A percentile compares a stretch with the other conserved stretches of the same genome.
These are phyloP conservation scores for Drosophila mettleri DNA, from an alignment of 2,888 invertebrate species.

Conservation along the genomic window DNA sequence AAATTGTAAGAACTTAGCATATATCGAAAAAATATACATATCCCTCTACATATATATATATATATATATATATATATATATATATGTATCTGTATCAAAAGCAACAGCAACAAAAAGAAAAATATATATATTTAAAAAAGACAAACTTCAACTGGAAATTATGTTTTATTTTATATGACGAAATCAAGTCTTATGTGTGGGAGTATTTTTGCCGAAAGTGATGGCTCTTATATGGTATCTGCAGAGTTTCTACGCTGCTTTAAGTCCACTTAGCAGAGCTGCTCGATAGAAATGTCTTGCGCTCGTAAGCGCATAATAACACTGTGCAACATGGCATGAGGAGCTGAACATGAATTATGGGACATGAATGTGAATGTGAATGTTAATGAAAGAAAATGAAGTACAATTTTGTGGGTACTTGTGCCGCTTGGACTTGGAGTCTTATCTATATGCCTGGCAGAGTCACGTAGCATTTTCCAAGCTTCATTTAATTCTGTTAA, in stretches of 20 bases:
- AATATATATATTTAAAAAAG: slow-evolving; percentile 4
- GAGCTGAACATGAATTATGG: background rate
- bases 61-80: too few species aligned
- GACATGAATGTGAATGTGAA: too few species aligned
- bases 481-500: background rate
- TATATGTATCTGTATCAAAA: too few species aligned
- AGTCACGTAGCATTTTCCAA: background rate
- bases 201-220: background rate
- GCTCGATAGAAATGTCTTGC: background rate
- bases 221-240: too few species aligned
- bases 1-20: slow-evolving; percentile 40
- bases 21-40: slow-evolving; percentile 25
- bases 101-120: slow-evolving; percentile 19
- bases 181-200: background rate
- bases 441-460: background rate
- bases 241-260: background rate
- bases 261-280: background rate
- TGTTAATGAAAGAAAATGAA: background rate
- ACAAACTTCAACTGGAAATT: too few species aligned
- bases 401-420: background rate
- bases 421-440: background rate
- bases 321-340: background rate
- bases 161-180: background rate
- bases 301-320: slow-evolving; percentile 2
- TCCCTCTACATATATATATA: too few species aligned